Evolutionary conservation across 2,113 vertebrate genomes (phyloP), one percentile per base, ranked within the genome.

Genomic region (Regulus satrapa): DNA sequence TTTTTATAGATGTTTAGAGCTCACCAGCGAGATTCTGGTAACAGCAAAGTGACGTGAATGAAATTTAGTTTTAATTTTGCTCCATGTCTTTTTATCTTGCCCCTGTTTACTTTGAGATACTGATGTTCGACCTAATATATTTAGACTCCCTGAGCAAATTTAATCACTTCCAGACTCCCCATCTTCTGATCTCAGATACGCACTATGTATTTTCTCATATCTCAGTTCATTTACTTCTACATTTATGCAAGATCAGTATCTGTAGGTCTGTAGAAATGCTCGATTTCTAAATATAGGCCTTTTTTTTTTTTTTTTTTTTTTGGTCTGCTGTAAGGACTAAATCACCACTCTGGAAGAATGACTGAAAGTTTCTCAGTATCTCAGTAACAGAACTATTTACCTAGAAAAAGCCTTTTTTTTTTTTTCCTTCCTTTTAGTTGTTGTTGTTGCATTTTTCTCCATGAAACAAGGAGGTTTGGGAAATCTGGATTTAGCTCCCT

Each of bases 231-330:
- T 95, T 94, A 49, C 76, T 94, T 95, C 64, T 92, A 74, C 91
- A 81, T 92, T 95, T 94, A 96, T 95, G 89, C 94, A 95, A 91
- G 96, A 96, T 94, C 56, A 24, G 64, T 94, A 95, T 94, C 94
- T 92, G 52, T 25, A 78, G 61, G 72, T 86, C 76, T 93, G 80
- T 74, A 91, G 76, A 94, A 95, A 96, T 24, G 28, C 18, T 89
- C 64, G n/a, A 28, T 89, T 88, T 95, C 94, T 92, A 96, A 95
- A 95, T 89, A 91, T 84, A 96, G 40, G 63, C 26, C 38, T 92
- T 38, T 18, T 2, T 85, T 51, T 76, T 25, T 31, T 18, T 34
- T 69, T 86, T 83, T 85, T 85, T 6, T 69, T 86, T 83, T 85
- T 85, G 5, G 74, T 85, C 38, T 51, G 29, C 34, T 93, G n/a